Evolutionary conservation across 2,888 invertebrate species (phyloP), one percentile per base, ranked within the genome.

Genomic region (Tanypteryx hageni): DNA sequence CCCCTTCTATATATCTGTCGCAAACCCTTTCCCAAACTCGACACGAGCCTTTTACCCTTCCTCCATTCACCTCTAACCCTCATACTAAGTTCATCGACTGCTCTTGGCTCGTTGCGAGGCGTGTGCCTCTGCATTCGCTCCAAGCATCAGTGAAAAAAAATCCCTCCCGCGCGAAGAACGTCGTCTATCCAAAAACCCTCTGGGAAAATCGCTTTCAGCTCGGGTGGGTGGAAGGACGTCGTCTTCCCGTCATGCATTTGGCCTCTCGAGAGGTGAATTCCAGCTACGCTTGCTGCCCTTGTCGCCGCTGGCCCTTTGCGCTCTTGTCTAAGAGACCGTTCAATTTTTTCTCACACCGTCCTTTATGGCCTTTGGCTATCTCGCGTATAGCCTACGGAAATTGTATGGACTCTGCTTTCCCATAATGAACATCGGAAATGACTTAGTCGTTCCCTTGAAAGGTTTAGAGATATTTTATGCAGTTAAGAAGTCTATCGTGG

Each of bases 181-280:
- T 22, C 76, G 22, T 76, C 76, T 76, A 27, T 76, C 27, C 76
- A 27, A 5, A 27, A 76, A 76, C 76, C 44, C 68, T 68, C 68
- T 68, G 18, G 76, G 76, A 27, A 76, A 76, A 76, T 76, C 76
- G 76, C 76, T 27, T 76, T 64, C 16, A n/a, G 68, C 68, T n/a
- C 13, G 44, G 44, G 44, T 44, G 44, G 44, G 44, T 44, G 44
- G 44, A 44, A 44, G 44, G 44, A 44, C 5, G 8, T 68, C 64
- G 16, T n/a, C 64, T n/a, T 22, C 68, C 22, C 22, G n/a, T 22
- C 68, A 13, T 22, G 27, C 22, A 27, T 27, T 76, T 76, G 22
- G 44, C 3, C 44, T 44, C 44, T 44, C 5, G 44, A 76, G 22
- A 22, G 27, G 11, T 27, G 76, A 76, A 76, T 27, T 44, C 44